phyloP scores from a whole-genome alignment of 2,888 invertebrate genomes.

The Saturnia japonica region DNA sequence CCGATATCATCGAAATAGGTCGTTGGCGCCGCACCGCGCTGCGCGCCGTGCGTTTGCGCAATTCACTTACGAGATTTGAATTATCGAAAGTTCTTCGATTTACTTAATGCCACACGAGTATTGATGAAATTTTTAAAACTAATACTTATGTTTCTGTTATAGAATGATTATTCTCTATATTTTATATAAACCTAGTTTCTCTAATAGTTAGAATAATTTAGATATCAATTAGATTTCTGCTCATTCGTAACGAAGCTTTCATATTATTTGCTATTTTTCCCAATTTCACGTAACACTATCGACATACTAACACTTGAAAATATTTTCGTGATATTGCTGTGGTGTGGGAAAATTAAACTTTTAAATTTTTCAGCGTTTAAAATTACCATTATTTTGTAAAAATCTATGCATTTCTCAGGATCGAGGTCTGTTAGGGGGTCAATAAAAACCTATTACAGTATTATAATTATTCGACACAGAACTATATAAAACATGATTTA shows the following conservation, averaged over 20 bases:
- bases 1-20: constrained; percentile 71
- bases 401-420: neutral
- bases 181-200: no score
- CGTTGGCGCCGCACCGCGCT: constrained; percentile 39
- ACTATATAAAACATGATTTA: no score
- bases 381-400: neutral
- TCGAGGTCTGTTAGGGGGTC: neutral
- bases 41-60: constrained; percentile 45
- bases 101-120: constrained; percentile 1
- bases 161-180: neutral
- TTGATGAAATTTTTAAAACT: neutral
- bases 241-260: no score
- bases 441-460: no score
- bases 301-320: neutral
- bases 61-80: constrained; percentile 25
- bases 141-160: neutral
- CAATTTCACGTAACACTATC: no score
- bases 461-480: no score
- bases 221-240: no score
- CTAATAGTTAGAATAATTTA: no score
- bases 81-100: constrained; percentile 2
- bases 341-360: neutral
- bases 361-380: neutral
- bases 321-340: neutral
- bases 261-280: no score